phyloP scores from a whole-genome alignment of 2,888 invertebrate genomes.

The Pachliopta kotzebuea region DNA sequence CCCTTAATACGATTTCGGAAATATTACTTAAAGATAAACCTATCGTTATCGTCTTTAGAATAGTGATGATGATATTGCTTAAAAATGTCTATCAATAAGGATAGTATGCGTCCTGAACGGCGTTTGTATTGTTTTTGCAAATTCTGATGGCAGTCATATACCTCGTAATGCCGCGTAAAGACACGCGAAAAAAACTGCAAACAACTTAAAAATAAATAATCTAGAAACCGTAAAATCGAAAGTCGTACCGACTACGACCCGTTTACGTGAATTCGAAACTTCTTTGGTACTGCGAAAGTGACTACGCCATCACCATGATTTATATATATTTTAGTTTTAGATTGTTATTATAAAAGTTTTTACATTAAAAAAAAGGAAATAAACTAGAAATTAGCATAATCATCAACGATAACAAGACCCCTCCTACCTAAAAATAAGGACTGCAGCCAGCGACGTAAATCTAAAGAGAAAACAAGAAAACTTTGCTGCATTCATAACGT shows the following conservation, averaged over 20 bases:
- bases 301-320: neutral
- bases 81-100: constrained; percentile 52
- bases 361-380: too few relatives aligned
- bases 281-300: constrained; percentile 30
- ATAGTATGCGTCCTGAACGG: constrained; percentile 39
- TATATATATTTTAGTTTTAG: too few relatives aligned
- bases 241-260: constrained; percentile 43
- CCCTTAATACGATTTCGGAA: neutral
- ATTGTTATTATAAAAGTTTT: too few relatives aligned
- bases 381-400: too few relatives aligned
- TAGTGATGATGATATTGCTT: constrained; percentile 49
- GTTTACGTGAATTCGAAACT: constrained; percentile 44
- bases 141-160: constrained; percentile 44
- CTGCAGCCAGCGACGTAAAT: too few relatives aligned
- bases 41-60: constrained; percentile 27
- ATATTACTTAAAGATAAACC: constrained; percentile 5
- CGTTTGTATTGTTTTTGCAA: constrained; percentile 70
- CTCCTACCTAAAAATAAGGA: too few relatives aligned
- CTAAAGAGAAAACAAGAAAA: too few relatives aligned
- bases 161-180: constrained; percentile 17
- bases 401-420: too few relatives aligned
- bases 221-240: constrained; percentile 42
- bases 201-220: constrained; percentile 53
- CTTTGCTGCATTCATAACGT: too few relatives aligned
- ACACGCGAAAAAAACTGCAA: constrained; percentile 33